Base-by-base conservation (phyloP, 2,888 invertebrate species). In the Clunio marinus region DNA sequence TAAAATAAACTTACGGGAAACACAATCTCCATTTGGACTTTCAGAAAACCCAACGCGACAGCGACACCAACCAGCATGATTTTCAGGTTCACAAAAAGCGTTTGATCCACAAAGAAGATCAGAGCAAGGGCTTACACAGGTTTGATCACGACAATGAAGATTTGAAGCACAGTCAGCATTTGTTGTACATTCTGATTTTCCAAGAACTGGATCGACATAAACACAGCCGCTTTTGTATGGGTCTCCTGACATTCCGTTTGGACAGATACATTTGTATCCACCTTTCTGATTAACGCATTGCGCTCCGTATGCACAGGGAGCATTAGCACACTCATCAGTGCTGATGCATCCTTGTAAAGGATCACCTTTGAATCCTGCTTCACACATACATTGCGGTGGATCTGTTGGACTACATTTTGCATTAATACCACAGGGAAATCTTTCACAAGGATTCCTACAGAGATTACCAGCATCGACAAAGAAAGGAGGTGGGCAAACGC, bases 391-490 rank as follows among this genome's bases (percentile, higher is more conserved):
- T 74, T 86, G 87, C 0, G 94, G 93, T 7, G 93, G 93, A 79
- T 93, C 91, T 70, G 88, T 89, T 0, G 93, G 91, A 1, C 91
- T 91, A 76, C 94, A 95, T 78, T 90, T 90, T 2, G 93, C 89
- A 75, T 94, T 93, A 60, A 93, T 88, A 32, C 95, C 94, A 73
- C 95, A 95, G 7, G 88, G 87, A 76, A 89, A 93, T 70, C 93
- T 83, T 77, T 95, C 93, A 76, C 94, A 95, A 5, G 94, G 94
- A 81, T 90, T 94, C 80, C 93, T 93, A 76, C 95, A 95, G 76
- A 88, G 88, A 76, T 91, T 91, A 35, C 86, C 87, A 8, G 88
- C 84, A 75, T 95, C 94, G 28, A 88, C 84, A 77, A 91, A 93
- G 80, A 88, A 95, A 0, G 95, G 95, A 17, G 93, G 93, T 27